Base-by-base conservation (phyloP, 2,797 vertebrate genomes). In the Anguilla megastoma region DNA sequence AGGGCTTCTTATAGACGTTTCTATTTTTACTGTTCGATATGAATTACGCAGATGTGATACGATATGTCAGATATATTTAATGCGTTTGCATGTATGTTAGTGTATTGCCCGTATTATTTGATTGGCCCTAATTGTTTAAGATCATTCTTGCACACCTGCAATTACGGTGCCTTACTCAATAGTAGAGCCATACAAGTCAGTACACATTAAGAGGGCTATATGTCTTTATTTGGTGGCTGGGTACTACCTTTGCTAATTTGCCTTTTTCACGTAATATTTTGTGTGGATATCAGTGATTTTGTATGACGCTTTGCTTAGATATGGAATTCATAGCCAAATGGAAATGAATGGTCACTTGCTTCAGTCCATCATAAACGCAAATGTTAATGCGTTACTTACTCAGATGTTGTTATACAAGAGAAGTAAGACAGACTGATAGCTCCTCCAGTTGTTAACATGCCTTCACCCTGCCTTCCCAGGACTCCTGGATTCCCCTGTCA, bases 21-120 rank as follows among this genome's bases (percentile, higher is more conserved):
- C 95, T 96, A 95, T 96, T 96, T 96, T 93, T 92, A 63, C 93
- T 91, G 93, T 95, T 95, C 93, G 94, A 95, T 95, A 92, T 94
- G 90, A 93, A 93, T 95, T 86, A 88, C 91, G 90, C 89, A 89
- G 58, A 89, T 90, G 90, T 60, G 92, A 89, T 89, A 88, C 45
- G 91, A 90, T 91, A 88, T 92, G 92, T 91, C 92, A 91, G 89
- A 89, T 91, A 84, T 93, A 89, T 93, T 95, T 93, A 95, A 95
- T 93, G 85, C 94, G 95, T 95, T 94, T 89, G 92, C 91, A 90
- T 90, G 91, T 90, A 85, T 94, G 16, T 91, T 90, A 92, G 6
- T 48, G 21, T 48, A 7, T 33, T 48, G 18, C 4, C 45, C 45
- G 3, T n/a, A 82, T 8, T 50, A 50, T 50, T 48, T n/a, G 30